Evolutionary conservation across 2,888 invertebrate genomes (phyloP).

Genomic region (Tholera decimalis): DNA sequence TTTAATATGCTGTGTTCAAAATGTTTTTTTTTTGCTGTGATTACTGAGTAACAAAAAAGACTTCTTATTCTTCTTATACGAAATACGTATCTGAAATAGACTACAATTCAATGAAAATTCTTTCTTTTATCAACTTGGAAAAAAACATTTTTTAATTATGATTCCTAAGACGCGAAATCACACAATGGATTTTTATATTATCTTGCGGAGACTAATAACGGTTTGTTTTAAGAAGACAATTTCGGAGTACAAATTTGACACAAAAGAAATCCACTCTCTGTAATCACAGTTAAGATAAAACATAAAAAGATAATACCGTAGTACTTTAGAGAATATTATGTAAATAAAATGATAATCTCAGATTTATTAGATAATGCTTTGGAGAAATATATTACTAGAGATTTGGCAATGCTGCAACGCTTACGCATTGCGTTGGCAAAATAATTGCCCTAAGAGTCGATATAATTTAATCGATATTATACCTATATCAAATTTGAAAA

Average conservation of each 20-base stretch:
- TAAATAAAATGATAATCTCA: constrained; percentile 69
- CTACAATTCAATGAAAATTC: no score
- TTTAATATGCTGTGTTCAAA: constrained; percentile 68
- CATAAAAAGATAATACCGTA: constrained; percentile 48
- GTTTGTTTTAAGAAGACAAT: neutral
- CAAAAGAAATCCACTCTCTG: neutral
- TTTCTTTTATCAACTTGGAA: no score
- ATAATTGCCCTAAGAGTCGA: constrained; percentile 2
- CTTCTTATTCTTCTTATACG: no score
- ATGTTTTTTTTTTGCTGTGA: constrained; percentile 56
- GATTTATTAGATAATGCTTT: constrained; percentile 68
- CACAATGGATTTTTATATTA: neutral
- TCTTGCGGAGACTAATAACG: neutral
- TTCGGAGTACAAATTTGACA: neutral
- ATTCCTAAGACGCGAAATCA: neutral
- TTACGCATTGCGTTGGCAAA: constrained; percentile 26
- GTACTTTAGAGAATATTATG: constrained; percentile 65
- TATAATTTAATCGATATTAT: neutral
- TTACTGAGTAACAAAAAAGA: constrained; percentile 4
- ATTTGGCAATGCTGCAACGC: constrained; percentile 41
- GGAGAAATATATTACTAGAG: constrained; percentile 52
- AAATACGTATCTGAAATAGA: no score
- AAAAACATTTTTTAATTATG: neutral
- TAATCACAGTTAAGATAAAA: constrained; percentile 54
- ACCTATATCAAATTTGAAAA: neutral